Percentiles rank a stretch among this genome's conserved stretches.
Conservation (phyloP, 2,113 vertebrate species). For the Tauraco erythrolophus region DNA sequence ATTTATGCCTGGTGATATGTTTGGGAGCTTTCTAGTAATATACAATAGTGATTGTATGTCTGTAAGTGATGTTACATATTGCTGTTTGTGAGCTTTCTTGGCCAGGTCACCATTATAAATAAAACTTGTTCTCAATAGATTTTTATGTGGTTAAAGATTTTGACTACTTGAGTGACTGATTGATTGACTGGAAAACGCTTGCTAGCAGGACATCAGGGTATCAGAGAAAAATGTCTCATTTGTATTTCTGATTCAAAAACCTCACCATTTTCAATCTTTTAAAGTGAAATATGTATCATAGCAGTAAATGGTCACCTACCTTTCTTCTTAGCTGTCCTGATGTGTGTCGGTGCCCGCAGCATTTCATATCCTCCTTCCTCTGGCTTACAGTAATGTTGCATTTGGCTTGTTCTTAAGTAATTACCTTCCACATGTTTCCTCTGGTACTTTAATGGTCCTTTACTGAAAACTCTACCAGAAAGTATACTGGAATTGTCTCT, state of each 20-base stretch:
- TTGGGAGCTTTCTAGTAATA: constrained; percentile 69
- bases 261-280: background rate
- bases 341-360: background rate
- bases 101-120: constrained; percentile 60
- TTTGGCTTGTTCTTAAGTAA: background rate
- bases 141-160: constrained; percentile 65
- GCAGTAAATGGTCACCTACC: background rate
- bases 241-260: background rate
- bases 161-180: constrained; percentile 58
- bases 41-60: constrained; percentile 62
- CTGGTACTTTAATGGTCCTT: background rate
- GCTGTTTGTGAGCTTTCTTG: constrained; percentile 54
- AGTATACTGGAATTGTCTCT: background rate
- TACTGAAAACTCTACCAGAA: background rate
- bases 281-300: background rate
- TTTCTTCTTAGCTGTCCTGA: background rate
- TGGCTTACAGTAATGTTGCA: background rate
- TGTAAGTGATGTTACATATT: constrained; percentile 57
- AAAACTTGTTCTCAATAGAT: constrained; percentile 58
- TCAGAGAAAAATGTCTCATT: background rate
- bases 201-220: background rate
- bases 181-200: constrained; percentile 42
- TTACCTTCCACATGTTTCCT: background rate
- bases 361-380: background rate
- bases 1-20: constrained; percentile 68